Base-by-base conservation (phyloP, 23 tunicate species). In the Diplosoma virens region DNA sequence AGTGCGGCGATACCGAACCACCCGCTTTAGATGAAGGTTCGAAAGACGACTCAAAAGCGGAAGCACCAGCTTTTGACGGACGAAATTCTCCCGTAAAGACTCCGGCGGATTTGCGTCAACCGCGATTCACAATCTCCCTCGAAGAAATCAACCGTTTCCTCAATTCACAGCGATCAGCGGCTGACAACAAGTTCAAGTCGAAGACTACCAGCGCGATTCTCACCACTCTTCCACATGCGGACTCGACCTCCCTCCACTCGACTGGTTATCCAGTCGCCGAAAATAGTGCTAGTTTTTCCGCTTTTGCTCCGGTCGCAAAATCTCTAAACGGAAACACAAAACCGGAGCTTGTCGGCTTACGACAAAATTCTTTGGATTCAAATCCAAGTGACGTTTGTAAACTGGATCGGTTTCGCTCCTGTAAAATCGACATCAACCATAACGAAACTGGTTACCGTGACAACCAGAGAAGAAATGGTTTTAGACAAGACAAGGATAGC, bases 111-210 rank as follows among this genome's bases (percentile, higher is more conserved):
- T 2, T 67, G 3, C 52, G 52, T 24, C 74, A 37, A 17, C 74
- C 74, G 5, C 74, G 74, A 2, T 35, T 37, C 14, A n/a, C 27
- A 34, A 35, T 67, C 17, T 37, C 74, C 25, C 29, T 67, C 7
- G 74, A 67, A 16, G 26, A 67, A 67, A 67, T 67, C 7, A 67
- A 67, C 23, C 74, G 52, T 3, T 9, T 67, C 25, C 21, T 67
- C 7, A 67, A 67, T 67, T 34, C 74, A 67, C 11, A 6, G 16
- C 50, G 52, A 5, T 34, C 27, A 2, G 24, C 35, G 18, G 26
- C 30, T 11, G 35, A 29, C 28, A 61, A 41, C 11, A 41, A 61
- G n/a, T 35, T 61, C 35, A 34, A 29, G 30, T 27, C 69, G 9
- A 29, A 27, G 6, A 14, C 69, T 11, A 61, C 28, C 28, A 18